Evolutionary conservation across 2,797 vertebrate genomes (phyloP).

Genomic region (Chaenodraco wilsoni): DNA sequence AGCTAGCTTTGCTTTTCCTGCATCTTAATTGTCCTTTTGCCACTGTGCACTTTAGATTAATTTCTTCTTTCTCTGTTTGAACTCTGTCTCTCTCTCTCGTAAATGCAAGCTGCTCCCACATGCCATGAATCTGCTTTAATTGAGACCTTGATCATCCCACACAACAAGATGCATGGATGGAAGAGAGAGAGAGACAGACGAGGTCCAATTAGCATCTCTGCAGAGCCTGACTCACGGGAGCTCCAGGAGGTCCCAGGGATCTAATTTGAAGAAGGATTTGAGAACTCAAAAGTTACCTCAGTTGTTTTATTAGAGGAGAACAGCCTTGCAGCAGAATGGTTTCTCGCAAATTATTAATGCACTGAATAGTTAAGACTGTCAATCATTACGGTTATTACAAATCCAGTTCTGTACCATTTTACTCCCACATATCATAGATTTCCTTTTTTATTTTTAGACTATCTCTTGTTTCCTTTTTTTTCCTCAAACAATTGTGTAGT

Average conservation of each 20-base stretch:
- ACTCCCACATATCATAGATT: constrained; percentile 14
- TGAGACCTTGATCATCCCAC: constrained; percentile 71
- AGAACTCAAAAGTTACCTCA: constrained; percentile 45
- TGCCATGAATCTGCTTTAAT: constrained; percentile 40
- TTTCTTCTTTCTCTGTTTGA: constrained; percentile 34
- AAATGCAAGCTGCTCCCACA: constrained; percentile 40
- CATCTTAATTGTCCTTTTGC: neutral
- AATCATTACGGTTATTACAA: constrained; percentile 49
- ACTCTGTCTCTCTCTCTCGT: constrained; percentile 19
- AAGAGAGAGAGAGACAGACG: constrained; percentile 42
- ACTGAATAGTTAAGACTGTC: constrained; percentile 41
- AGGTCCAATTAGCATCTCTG: constrained; percentile 67
- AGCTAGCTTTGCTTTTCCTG: neutral
- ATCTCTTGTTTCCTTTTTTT: neutral
- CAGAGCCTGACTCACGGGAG: constrained; percentile 41
- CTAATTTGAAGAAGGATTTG: constrained; percentile 56
- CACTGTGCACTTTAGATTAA: neutral
- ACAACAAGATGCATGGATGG: constrained; percentile 36
- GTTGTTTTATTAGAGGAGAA: constrained; percentile 38
- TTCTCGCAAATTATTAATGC: constrained; percentile 51
- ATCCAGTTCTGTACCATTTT: constrained; percentile 12
- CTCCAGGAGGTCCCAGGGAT: constrained; percentile 56
- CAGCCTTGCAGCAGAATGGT: constrained; percentile 15
- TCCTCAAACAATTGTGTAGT: neutral
- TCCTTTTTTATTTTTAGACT: neutral